A percentile compares a stretch with the other conserved stretches of the same genome.
Evolutionary conservation across 2,888 invertebrate species (phyloP).

Genomic region (Tuta absoluta): DNA sequence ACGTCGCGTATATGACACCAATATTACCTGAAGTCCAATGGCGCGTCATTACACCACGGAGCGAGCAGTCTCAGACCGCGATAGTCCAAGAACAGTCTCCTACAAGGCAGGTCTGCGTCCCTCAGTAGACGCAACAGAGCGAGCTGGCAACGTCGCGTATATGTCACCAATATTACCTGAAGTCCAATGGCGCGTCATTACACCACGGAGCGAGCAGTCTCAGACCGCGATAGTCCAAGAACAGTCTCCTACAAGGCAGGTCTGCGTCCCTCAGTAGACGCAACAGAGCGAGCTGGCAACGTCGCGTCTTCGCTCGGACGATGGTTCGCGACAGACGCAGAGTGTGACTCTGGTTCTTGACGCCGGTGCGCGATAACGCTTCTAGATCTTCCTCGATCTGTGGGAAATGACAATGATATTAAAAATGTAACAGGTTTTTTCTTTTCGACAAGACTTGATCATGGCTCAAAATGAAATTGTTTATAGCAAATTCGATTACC

Average conservation of each 20-base stretch:
- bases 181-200: slow-evolving; percentile 84
- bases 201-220: slow-evolving; percentile 96
- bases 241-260: slow-evolving; percentile 90
- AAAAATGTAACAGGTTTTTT: no score
- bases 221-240: slow-evolving; percentile 96
- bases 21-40: slow-evolving; percentile 67
- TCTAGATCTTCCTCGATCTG: slow-evolving; percentile 95
- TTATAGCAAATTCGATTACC: not conserved
- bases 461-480: no score
- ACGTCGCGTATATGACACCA: slow-evolving; percentile 81
- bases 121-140: slow-evolving; percentile 85
- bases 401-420: not conserved
- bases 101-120: slow-evolving; percentile 90
- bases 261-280: slow-evolving; percentile 88
- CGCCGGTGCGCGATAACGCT: slow-evolving; percentile 87
- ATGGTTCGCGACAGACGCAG: slow-evolving; percentile 94
- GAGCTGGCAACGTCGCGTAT: slow-evolving; percentile 88
- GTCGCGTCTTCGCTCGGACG: slow-evolving; percentile 92
- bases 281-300: slow-evolving; percentile 77
- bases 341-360: slow-evolving; percentile 95
- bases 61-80: slow-evolving; percentile 94
- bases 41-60: slow-evolving; percentile 94
- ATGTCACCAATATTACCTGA: slow-evolving; percentile 52
- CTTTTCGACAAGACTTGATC: no score
- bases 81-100: slow-evolving; percentile 94